Evolutionary conservation across 2,113 vertebrate genomes (phyloP).

Genomic region (Melanerpes formicivorus): DNA sequence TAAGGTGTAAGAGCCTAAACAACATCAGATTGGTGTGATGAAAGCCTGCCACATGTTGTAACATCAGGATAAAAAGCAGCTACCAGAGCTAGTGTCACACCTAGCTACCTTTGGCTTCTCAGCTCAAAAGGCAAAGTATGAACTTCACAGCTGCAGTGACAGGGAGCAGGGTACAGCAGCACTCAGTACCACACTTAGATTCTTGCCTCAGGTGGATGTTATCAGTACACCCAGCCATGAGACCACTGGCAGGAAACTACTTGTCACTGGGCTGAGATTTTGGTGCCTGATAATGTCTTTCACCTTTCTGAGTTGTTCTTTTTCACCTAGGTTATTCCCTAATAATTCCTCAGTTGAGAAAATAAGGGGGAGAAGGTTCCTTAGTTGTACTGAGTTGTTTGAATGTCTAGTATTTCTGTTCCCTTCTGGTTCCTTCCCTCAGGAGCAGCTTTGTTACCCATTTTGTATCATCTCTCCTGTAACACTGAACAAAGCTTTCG

Average conservation of each 20-base stretch:
- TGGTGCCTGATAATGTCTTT: not conserved
- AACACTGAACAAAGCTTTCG: not conserved
- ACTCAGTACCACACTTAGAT: rapidly evolving
- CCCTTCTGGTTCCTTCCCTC: not conserved
- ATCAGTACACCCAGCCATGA: not conserved
- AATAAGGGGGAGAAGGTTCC: not conserved
- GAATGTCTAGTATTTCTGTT: not conserved
- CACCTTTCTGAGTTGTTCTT: not conserved
- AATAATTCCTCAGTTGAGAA: not conserved
- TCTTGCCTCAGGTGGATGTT: rapidly evolving
- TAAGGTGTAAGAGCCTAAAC: not conserved
- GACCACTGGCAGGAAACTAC: too few relatives aligned
- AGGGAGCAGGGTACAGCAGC: not conserved
- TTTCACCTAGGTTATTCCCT: not conserved
- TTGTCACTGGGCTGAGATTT: not conserved
- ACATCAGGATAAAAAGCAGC: not conserved
- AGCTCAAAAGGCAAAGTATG: not conserved
- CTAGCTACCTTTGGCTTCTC: not conserved
- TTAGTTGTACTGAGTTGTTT: not conserved
- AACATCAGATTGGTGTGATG: not conserved
- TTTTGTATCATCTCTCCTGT: not conserved
- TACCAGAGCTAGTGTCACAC: not conserved
- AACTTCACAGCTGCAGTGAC: not conserved
- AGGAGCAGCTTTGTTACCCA: not conserved
- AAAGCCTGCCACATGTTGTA: not conserved